Conservation (phyloP, 2,113 vertebrate species). For the Mus pahari region DNA sequence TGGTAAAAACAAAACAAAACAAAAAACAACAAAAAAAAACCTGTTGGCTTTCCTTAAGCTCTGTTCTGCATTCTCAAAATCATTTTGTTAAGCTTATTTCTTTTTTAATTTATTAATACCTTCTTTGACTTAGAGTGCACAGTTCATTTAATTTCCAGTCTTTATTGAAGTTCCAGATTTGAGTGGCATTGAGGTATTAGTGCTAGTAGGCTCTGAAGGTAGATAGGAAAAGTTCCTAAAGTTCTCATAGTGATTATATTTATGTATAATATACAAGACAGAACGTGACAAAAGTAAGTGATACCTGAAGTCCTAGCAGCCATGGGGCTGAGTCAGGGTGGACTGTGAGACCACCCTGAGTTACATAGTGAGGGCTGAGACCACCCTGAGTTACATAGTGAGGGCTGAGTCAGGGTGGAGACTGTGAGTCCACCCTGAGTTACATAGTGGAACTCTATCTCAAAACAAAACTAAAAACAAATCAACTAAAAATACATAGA, state of each 20-base stretch:
- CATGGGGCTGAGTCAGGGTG: neutral
- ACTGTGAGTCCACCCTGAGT: neutral
- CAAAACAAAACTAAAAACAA: neutral
- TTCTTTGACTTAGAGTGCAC: neutral
- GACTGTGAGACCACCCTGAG: neutral
- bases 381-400: neutral
- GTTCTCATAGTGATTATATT: neutral
- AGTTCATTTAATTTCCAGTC: slow-evolving; percentile 15
- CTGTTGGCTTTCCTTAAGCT: slow-evolving; percentile 28
- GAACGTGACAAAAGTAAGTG: neutral
- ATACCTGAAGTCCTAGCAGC: too few species aligned
- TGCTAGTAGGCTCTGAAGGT: neutral
- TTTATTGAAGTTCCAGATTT: slow-evolving; percentile 20
- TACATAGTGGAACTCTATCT: neutral
- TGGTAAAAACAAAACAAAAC: neutral
- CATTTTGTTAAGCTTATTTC: slow-evolving; percentile 21
- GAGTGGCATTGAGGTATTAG: neutral
- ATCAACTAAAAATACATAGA: neutral
- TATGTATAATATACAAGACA: neutral
- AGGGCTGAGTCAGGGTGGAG: neutral
- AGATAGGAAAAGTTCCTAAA: slow-evolving; percentile 13
- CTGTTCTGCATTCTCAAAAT: slow-evolving; percentile 29
- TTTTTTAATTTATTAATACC: neutral
- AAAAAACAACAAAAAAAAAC: neutral
- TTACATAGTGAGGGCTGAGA: neutral